Evolutionary conservation across 2,888 invertebrate species (phyloP).

Genomic region (Leptogaster cylindrica): DNA sequence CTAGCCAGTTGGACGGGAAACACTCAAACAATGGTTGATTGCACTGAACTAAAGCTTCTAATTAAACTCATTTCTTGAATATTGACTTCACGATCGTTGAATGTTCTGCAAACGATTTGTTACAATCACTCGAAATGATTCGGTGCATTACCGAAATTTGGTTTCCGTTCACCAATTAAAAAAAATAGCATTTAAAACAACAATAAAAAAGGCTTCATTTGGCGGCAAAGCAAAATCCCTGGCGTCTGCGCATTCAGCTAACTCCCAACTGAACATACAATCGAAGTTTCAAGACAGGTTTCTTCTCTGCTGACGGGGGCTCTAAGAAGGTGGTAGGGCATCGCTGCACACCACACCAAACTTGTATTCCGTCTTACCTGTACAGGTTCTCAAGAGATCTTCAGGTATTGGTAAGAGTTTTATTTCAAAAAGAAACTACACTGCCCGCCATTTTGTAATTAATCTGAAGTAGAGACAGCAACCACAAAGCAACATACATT

Average conservation of each 20-base stretch:
- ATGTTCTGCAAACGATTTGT: too few relatives aligned
- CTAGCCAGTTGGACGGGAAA: too few relatives aligned
- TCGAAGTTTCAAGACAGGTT: constrained; percentile 34
- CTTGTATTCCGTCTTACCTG: neutral
- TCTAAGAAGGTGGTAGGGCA: constrained; percentile 13
- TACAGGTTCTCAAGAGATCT: constrained; percentile 20
- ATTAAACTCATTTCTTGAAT: too few relatives aligned
- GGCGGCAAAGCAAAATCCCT: constrained; percentile 36
- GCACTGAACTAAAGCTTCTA: too few relatives aligned
- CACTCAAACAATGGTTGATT: too few relatives aligned
- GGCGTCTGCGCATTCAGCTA: constrained; percentile 41
- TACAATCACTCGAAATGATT: too few relatives aligned
- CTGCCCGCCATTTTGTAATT: constrained; percentile 10
- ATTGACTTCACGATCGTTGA: too few relatives aligned
- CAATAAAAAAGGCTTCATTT: constrained; percentile 1
- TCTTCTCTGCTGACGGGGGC: too few relatives aligned
- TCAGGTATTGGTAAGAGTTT: too few relatives aligned
- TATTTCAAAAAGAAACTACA: neutral
- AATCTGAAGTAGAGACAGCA: neutral
- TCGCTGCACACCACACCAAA: neutral
- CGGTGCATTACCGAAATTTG: constrained; percentile 8
- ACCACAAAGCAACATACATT: too few relatives aligned
- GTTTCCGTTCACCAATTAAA: constrained; percentile 14
- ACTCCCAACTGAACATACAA: constrained; percentile 41
- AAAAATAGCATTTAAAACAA: too few relatives aligned